A percentile compares a stretch with the other conserved stretches of the same genome.
These are phyloP conservation scores for Embidobia sp. DNA, from an alignment of 2,888 invertebrate genomes.

Conservation along the genomic window DNA sequence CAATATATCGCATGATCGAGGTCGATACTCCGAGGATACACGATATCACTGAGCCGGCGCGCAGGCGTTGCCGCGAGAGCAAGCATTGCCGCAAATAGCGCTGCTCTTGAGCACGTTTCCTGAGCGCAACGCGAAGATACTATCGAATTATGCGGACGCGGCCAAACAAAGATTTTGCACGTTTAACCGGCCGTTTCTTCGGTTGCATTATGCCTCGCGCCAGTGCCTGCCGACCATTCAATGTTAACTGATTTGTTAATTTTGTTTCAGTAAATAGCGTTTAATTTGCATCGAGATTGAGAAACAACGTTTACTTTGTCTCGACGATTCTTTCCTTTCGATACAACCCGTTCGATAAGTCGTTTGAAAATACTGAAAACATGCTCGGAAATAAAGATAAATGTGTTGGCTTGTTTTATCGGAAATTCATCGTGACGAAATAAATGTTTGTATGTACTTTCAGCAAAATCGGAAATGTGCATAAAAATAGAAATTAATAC, in stretches of 20 bases:
- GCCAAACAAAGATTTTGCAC: conserved; percentile 41
- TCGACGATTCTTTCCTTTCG: not conserved
- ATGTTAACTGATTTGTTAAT: conserved; percentile 57
- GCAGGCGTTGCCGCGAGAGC: conserved; percentile 61
- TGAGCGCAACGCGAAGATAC: conserved; percentile 38
- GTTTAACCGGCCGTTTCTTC: conserved; percentile 27
- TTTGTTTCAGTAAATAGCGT: conserved; percentile 46
- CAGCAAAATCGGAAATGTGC: too few species aligned
- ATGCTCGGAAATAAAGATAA: too few species aligned
- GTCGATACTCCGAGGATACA: conserved; percentile 69
- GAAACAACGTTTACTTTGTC: conserved; percentile 16
- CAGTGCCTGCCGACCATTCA: conserved; percentile 43
- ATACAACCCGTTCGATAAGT: not conserved
- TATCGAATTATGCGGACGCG: conserved; percentile 29
- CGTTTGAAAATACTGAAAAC: too few species aligned
- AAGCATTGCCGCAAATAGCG: conserved; percentile 50
- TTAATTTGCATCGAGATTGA: conserved; percentile 41
- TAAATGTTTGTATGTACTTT: too few species aligned
- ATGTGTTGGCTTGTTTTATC: too few species aligned
- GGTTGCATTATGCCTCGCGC: conserved; percentile 32
- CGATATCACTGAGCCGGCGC: conserved; percentile 61
- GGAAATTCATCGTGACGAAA: too few species aligned
- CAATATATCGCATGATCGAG: conserved; percentile 70
- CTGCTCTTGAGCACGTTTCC: conserved; percentile 50
- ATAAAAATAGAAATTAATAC: too few species aligned